Percentiles rank a stretch among this genome's conserved stretches.
Evolutionary conservation across 2,797 vertebrate species (phyloP).

Genomic region (Thalassophryne amazonica): DNA sequence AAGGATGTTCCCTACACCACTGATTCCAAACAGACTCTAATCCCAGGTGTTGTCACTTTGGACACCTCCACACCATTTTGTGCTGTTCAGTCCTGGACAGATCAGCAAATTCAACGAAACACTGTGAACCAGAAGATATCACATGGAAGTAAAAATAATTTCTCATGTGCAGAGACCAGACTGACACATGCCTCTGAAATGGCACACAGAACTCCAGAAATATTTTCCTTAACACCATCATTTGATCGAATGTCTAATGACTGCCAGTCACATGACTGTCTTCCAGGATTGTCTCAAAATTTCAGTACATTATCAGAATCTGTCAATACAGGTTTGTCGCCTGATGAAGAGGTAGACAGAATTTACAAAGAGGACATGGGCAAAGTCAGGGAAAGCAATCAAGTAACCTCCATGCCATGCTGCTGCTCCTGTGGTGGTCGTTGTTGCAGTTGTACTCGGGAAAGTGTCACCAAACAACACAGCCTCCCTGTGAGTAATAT

Average conservation of each 20-base stretch:
- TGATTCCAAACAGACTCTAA: constrained; percentile 11
- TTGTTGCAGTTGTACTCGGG: constrained; percentile 31
- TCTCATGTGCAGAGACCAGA: not conserved
- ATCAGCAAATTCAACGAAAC: constrained; percentile 39
- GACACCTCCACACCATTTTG: constrained; percentile 47
- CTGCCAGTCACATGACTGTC: constrained; percentile 5
- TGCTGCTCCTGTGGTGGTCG: constrained; percentile 54
- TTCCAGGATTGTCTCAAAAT: not conserved
- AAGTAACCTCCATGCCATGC: constrained; percentile 1
- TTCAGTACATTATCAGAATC: constrained; percentile 22
- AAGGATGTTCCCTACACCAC: constrained; percentile 41
- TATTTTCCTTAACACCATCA: constrained; percentile 15
- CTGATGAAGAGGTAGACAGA: constrained; percentile 13
- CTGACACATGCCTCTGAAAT: not conserved
- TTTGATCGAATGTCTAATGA: not conserved
- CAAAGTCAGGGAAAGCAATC: constrained; percentile 24
- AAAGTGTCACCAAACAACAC: constrained; percentile 1
- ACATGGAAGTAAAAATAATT: not conserved
- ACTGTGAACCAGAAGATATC: constrained; percentile 21
- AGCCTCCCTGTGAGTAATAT: constrained; percentile 57
- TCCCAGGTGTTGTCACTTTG: constrained; percentile 2
- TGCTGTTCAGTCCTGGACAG: constrained; percentile 57
- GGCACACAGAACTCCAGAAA: not conserved
- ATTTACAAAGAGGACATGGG: constrained; percentile 19
- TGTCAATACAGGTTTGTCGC: constrained; percentile 40